Conservation (phyloP, 2,888 invertebrate genomes). For the Agrilus mali region DNA sequence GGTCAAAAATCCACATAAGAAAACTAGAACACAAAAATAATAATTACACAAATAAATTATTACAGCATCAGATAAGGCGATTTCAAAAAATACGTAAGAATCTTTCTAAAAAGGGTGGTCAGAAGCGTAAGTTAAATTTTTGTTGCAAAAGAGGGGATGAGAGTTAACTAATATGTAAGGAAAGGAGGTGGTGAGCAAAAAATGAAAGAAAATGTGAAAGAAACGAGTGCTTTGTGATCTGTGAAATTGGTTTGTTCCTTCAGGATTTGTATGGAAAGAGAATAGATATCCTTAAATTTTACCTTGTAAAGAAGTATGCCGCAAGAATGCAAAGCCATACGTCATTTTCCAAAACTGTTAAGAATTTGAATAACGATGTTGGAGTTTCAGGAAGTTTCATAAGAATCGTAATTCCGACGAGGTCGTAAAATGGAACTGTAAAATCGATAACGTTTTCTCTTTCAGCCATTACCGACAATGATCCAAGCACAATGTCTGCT, state of each 20-base stretch:
- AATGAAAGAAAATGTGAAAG: too few species aligned
- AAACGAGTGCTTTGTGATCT: too few species aligned
- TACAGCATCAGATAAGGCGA: too few species aligned
- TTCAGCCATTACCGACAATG: constrained; percentile 95
- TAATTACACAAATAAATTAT: too few species aligned
- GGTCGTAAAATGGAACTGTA: constrained; percentile 95
- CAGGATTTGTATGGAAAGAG: too few species aligned
- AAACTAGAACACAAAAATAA: constrained; percentile 44
- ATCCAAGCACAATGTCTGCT: constrained; percentile 89
- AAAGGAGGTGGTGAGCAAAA: too few species aligned
- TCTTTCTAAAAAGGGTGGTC: too few species aligned
- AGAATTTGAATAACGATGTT: constrained; percentile 90
- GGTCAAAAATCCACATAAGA: constrained; percentile 93
- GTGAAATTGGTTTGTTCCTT: neutral
- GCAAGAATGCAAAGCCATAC: constrained; percentile 95
- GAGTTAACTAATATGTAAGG: too few species aligned
- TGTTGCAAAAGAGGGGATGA: too few species aligned
- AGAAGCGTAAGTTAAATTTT: too few species aligned
- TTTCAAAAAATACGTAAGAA: too few species aligned
- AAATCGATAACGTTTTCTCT: constrained; percentile 95
- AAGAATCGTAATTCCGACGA: constrained; percentile 92
- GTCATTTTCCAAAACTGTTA: constrained; percentile 89
- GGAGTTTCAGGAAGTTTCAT: constrained; percentile 84
- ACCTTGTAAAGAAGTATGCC: constrained; percentile 90
- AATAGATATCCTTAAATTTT: constrained; percentile 6